Evolutionary conservation across 2,797 vertebrate genomes (phyloP).

Genomic region (Sebastes aleutianus): DNA sequence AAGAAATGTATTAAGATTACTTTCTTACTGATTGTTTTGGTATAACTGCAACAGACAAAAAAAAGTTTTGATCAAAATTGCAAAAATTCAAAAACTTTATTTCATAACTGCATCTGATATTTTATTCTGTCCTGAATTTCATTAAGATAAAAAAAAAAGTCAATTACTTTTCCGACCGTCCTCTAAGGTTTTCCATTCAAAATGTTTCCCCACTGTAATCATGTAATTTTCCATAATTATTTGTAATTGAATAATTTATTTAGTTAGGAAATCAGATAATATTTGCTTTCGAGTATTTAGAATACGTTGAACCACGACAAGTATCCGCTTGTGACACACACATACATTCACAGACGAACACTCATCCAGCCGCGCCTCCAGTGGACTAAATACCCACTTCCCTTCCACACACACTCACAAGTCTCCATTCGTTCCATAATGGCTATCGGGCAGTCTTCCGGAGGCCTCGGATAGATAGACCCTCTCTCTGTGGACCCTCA

Average conservation of each 20-base stretch:
- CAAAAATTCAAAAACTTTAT: not conserved
- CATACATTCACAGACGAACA: slow-evolving; percentile 20
- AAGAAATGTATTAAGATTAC: not conserved
- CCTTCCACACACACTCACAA: slow-evolving; percentile 40
- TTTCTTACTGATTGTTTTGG: not conserved
- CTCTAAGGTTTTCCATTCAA: not conserved
- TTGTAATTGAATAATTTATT: not conserved
- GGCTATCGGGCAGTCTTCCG: slow-evolving; percentile 49
- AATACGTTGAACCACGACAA: not conserved
- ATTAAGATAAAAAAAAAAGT: not conserved
- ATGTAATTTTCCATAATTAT: not conserved
- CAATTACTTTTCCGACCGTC: not conserved
- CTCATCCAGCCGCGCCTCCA: slow-evolving; percentile 17
- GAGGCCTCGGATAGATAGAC: slow-evolving; percentile 56
- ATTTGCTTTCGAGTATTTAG: not conserved
- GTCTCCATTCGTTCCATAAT: slow-evolving; percentile 52
- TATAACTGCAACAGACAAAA: not conserved
- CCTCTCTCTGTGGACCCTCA: slow-evolving; percentile 58
- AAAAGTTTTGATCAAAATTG: not conserved
- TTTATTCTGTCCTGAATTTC: not conserved
- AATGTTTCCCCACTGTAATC: not conserved
- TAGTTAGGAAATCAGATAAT: not conserved
- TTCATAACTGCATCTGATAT: not conserved
- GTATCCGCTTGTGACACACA: not conserved
- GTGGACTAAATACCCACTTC: slow-evolving; percentile 43